phyloP scores from a whole-genome alignment of 2,888 invertebrate genomes.

The Drosophila paracracens region DNA sequence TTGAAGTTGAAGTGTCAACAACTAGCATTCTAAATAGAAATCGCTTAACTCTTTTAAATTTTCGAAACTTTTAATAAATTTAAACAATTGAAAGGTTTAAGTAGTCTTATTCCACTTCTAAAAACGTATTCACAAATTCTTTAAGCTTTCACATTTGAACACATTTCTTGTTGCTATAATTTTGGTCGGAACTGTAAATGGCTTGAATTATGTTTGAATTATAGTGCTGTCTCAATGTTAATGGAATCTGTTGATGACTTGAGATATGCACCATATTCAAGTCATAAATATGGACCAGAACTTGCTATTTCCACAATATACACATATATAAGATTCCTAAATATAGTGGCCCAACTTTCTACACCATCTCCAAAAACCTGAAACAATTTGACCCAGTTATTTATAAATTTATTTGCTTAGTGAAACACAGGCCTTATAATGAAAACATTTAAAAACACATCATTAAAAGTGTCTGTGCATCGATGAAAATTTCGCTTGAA shows the following conservation, averaged over 20 bases:
- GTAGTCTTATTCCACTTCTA: neutral
- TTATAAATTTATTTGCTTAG: constrained; percentile 68
- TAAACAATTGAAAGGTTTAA: neutral
- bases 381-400: constrained; percentile 63
- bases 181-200: too few species aligned
- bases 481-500: constrained; percentile 30
- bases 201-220: constrained; percentile 11
- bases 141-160: neutral
- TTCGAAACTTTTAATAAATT: neutral
- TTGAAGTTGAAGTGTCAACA: neutral
- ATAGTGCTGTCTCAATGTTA: constrained; percentile 7
- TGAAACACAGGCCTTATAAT: constrained; percentile 68
- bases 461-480: constrained; percentile 56
- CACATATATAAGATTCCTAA: neutral
- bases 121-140: neutral
- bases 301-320: neutral
- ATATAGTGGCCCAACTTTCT: constrained; percentile 11
- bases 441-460: constrained; percentile 76
- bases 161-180: neutral
- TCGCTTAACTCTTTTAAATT: neutral
- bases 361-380: constrained; percentile 17
- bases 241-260: constrained; percentile 11
- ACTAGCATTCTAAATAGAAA: neutral
- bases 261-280: neutral
- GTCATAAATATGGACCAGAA: neutral